Evolutionary conservation across 2,113 vertebrate species (phyloP), one percentile per base, ranked within the genome.

Genomic region (Tenebrosternarchus preto): DNA sequence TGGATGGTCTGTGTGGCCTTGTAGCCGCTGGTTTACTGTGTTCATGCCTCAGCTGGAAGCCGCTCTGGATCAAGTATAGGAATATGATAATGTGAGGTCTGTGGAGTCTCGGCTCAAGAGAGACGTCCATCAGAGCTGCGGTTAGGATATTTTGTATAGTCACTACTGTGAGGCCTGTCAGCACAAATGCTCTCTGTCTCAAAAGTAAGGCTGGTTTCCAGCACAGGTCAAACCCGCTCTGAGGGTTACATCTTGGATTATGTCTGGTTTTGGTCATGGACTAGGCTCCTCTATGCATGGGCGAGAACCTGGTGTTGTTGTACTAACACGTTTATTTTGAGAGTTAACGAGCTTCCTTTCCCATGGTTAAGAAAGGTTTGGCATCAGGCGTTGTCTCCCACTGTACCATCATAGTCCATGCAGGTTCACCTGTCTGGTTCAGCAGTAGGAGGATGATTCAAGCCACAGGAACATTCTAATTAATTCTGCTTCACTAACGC

Each of bases 401-500:
- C n/a, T 20, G 39, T 53, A 55, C 43, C 20, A 17, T 33, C 61
- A 60, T 25, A 22, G 46, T 24, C 17, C 0, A 27, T 31, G 39
- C 0, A 59, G 76, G 59, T 59, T 82, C 76, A 66, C 59, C 72
- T 79, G 76, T 81, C 77, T 77, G 43, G 53, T 39, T 50, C 55
- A 70, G 19, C 43, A 17, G 20, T 56, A 67, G 61, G 74, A 69
- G 5, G 61, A 80, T 29, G 63, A 78, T 71, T 80, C 79, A 74
- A 55, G 70, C 50, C 59, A 57, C 11, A 70, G 77, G 36, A 66
- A 72, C 70, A 46, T 36, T 76, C 78, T 81, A 73, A 81, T 81
- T 83, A 60, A 78, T 83, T 83, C 84, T 83, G 84, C 84, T 82
- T 77, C 80, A 82, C 50, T 80, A 82, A 77, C 77, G 82, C 85